These are phyloP conservation scores for Tonatia bakeri DNA, from an alignment of 2,113 vertebrate species.

Conservation along the genomic window DNA sequence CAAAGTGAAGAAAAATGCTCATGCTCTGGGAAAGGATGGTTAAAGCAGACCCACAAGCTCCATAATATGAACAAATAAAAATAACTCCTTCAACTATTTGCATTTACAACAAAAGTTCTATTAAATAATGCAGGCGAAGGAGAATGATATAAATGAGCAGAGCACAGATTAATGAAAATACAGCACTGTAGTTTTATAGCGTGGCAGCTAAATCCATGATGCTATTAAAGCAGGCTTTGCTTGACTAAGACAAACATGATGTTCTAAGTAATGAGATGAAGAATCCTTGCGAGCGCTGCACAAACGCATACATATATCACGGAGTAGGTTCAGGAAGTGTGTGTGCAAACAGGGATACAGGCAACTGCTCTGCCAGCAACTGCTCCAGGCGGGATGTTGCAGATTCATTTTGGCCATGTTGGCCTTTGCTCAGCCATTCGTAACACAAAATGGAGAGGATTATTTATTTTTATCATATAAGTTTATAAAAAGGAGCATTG, in stretches of 20 bases:
- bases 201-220: background rate
- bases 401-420: background rate
- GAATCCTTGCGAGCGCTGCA: background rate
- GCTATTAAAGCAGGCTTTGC: background rate
- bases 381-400: background rate
- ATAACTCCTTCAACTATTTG: constrained; percentile 16
- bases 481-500: background rate
- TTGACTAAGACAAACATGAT: background rate
- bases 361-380: background rate
- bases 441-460: background rate
- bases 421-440: background rate
- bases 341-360: background rate
- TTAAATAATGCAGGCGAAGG: background rate
- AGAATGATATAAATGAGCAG: background rate
- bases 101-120: background rate
- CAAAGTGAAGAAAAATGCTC: constrained; percentile 52
- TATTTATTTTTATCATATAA: background rate
- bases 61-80: background rate
- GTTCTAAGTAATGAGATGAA: background rate
- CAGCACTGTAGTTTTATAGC: background rate
- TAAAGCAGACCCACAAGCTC: background rate
- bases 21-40: background rate
- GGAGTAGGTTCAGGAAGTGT: background rate
- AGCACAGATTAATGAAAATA: background rate
- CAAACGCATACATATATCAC: background rate